Conservation (phyloP, 1,140 invertebrate species). For the Dinothrombium tinctorium region DNA sequence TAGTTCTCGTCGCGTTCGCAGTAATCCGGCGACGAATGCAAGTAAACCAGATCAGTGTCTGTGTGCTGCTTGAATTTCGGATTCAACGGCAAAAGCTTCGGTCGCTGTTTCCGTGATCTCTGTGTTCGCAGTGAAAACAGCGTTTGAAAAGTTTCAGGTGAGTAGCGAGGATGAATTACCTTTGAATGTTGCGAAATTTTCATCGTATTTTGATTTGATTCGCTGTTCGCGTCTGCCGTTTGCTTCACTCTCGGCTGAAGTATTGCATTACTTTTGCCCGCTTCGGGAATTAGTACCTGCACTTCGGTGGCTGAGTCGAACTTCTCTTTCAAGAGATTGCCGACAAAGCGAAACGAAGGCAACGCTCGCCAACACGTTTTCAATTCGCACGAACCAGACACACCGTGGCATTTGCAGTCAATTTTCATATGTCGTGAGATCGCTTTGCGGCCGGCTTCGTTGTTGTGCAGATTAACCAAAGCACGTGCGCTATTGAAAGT, state of each 20-base stretch:
- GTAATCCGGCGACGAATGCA: slow-evolving; percentile 59
- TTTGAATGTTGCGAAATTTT: background rate
- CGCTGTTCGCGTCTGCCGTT: background rate
- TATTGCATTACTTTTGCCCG: too few species aligned
- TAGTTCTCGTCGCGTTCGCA: slow-evolving; percentile 53
- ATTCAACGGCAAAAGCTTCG: slow-evolving; percentile 9
- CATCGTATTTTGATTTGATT: too few species aligned
- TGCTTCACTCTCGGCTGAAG: too few species aligned
- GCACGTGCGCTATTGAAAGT: slow-evolving; percentile 43
- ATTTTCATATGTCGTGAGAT: slow-evolving; percentile 12
- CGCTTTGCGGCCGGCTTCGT: slow-evolving; percentile 75
- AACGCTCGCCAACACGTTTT: slow-evolving; percentile 63
- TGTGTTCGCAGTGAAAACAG: too few species aligned
- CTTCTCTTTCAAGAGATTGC: slow-evolving; percentile 20
- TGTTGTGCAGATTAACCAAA: slow-evolving; percentile 92
- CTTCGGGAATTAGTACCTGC: too few species aligned
- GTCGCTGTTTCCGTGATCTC: background rate
- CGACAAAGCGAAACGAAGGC: slow-evolving; percentile 5
- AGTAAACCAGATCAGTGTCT: slow-evolving; percentile 39
- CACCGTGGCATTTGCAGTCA: slow-evolving; percentile 82
- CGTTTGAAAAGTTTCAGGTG: background rate
- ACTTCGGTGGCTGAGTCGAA: slow-evolving; percentile 21
- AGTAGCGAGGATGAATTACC: background rate
- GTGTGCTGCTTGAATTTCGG: slow-evolving; percentile 9
- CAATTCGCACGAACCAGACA: slow-evolving; percentile 78